A percentile compares a stretch with the other conserved stretches of the same genome.
These are phyloP conservation scores for Zosterops japonicus DNA, from an alignment of 2,113 vertebrate species.

Conservation along the genomic window DNA sequence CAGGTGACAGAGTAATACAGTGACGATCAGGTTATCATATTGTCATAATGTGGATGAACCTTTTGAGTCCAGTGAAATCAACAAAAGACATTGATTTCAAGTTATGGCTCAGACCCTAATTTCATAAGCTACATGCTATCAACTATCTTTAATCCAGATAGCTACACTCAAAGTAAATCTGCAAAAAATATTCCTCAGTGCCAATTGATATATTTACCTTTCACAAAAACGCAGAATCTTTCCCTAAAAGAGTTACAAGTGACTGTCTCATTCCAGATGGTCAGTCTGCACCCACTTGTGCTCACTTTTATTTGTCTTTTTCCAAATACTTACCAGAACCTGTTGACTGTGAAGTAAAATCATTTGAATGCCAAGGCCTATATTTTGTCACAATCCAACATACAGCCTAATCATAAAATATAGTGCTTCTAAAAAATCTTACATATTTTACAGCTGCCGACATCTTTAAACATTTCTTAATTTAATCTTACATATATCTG, in stretches of 20 bases:
- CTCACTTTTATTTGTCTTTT: background rate
- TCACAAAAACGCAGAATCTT: conserved; percentile 30
- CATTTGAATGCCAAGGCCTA: background rate
- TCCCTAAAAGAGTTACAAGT: conserved; percentile 25
- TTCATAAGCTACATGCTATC: background rate
- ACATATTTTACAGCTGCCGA: conserved; percentile 56
- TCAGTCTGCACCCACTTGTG: background rate
- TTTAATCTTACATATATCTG: conserved; percentile 47
- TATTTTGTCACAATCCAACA: conserved; percentile 26
- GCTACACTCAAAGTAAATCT: background rate
- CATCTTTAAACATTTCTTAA: conserved; percentile 41
- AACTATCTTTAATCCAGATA: background rate
- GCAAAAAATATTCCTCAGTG: conserved; percentile 47
- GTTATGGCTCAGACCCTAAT: background rate
- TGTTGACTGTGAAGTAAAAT: conserved; percentile 10
- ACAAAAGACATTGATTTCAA: background rate
- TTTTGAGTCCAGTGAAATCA: background rate
- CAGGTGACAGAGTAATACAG: background rate
- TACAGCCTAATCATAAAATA: conserved; percentile 60
- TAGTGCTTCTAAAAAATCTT: conserved; percentile 54
- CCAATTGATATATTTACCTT: conserved; percentile 50
- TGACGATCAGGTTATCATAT: accelerated
- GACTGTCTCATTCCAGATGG: background rate
- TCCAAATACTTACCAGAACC: conserved; percentile 58
- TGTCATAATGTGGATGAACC: background rate